A percentile compares a stretch with the other conserved stretches of the same genome.
These are phyloP conservation scores for Micrasema minimum DNA, from an alignment of 1,140 invertebrate species.

Conservation along the genomic window DNA sequence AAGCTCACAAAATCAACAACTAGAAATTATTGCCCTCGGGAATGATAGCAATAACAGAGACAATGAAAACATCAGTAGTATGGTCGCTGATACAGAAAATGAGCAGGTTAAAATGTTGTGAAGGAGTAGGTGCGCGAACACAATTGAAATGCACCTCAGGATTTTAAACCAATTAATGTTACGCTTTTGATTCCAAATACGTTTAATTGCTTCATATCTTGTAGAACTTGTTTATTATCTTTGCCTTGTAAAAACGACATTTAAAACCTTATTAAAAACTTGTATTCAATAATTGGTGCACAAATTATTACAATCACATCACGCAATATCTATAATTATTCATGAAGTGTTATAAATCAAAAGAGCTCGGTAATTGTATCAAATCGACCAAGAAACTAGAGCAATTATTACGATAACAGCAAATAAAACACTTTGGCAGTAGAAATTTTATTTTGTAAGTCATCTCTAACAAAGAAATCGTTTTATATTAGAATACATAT, in stretches of 20 bases:
- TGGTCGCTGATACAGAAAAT: no score
- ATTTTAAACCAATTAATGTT: constrained; percentile 5
- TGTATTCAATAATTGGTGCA: constrained; percentile 10
- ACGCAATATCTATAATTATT: not conserved
- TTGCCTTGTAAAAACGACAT: not conserved
- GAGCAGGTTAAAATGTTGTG: no score
- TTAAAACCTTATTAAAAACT: constrained; percentile 6
- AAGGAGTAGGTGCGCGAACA: not conserved
- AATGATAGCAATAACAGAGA: constrained; percentile 25
- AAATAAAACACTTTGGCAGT: no score
- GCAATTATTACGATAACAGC: no score
- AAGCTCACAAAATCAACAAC: constrained; percentile 12
- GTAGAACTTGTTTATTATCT: constrained; percentile 17
- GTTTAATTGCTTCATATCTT: constrained; percentile 3
- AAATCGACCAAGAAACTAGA: no score
- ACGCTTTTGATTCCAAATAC: constrained; percentile 8
- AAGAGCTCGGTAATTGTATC: no score
- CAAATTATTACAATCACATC: constrained; percentile 13
- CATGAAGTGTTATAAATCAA: no score
- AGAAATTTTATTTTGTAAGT: no score
- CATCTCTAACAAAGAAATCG: no score
- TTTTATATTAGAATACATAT: no score
- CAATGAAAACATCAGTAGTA: constrained; percentile 11
- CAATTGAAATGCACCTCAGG: constrained; percentile 2
- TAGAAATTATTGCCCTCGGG: constrained; percentile 4